Conservation (phyloP, 2,113 vertebrate genomes). For the Entomyzon cyanotis region DNA sequence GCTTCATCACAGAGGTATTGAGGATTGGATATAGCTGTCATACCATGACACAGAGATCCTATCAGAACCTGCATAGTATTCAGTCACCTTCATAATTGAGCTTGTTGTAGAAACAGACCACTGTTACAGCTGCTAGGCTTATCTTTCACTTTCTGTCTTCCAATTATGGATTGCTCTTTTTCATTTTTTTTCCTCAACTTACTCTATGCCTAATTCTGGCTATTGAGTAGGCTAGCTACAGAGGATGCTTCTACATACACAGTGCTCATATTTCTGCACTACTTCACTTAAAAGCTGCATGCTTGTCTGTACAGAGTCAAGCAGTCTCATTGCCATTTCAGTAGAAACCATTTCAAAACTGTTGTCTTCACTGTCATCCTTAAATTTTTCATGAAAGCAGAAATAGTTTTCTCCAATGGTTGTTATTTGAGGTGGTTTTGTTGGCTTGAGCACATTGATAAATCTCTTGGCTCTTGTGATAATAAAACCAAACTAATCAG, state of each 20-base stretch:
- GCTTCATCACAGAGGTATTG: neutral
- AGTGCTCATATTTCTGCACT: neutral
- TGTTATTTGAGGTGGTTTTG: neutral
- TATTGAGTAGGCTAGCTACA: neutral
- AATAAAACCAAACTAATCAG: neutral
- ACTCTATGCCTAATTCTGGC: neutral
- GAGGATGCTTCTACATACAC: neutral
- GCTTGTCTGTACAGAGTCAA: neutral
- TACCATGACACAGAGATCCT: neutral
- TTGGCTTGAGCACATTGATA: neutral
- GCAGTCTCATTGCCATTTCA: neutral
- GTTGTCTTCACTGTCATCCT: neutral
- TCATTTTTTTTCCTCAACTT: neutral
- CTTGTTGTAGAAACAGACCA: neutral
- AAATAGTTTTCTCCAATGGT: neutral
- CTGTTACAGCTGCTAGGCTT: neutral
- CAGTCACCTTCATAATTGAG: neutral
- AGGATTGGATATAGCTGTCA: neutral
- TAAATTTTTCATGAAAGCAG: neutral
- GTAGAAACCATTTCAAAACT: neutral
- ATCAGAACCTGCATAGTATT: neutral
- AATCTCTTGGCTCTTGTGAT: neutral
- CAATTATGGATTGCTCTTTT: neutral
- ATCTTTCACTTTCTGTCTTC: neutral
- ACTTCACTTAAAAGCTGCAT: neutral